A percentile compares a stretch with the other conserved stretches of the same genome.
These are phyloP conservation scores for Schlechtendalia chinensis DNA, from an alignment of 1,140 invertebrate species.

Conservation along the genomic window DNA sequence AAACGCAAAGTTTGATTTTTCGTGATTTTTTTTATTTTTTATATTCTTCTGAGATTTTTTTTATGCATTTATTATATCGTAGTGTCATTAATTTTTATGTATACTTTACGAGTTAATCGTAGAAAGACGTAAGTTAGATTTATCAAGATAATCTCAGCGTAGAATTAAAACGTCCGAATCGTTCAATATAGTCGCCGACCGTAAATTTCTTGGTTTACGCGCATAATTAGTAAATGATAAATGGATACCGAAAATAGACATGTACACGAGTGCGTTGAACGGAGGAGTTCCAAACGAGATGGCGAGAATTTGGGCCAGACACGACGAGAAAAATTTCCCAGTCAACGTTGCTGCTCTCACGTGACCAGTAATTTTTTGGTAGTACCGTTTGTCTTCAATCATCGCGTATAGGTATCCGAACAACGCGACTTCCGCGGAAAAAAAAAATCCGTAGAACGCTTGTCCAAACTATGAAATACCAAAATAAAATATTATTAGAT, in stretches of 20 bases:
- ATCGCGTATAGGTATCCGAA: conserved; percentile 92
- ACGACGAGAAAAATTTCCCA: conserved; percentile 44
- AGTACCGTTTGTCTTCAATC: conserved; percentile 69
- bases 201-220: no score
- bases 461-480: conserved; percentile 57
- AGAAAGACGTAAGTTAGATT: no score
- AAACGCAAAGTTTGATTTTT: no score
- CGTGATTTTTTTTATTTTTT: no score
- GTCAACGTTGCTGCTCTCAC: conserved; percentile 41
- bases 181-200: no score
- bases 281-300: background rate
- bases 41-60: no score
- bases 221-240: background rate
- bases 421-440: conserved; percentile 87
- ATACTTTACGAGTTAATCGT: no score
- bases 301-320: conserved; percentile 38
- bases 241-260: conserved; percentile 37
- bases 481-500: no score
- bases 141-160: no score
- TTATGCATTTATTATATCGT: no score
- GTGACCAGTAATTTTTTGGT: conserved; percentile 72
- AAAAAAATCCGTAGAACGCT: conserved; percentile 74
- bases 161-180: no score
- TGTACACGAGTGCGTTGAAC: conserved; percentile 11
- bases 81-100: no score